Evolutionary conservation across 2,888 invertebrate species (phyloP).

Genomic region (Argyresthia albistria): DNA sequence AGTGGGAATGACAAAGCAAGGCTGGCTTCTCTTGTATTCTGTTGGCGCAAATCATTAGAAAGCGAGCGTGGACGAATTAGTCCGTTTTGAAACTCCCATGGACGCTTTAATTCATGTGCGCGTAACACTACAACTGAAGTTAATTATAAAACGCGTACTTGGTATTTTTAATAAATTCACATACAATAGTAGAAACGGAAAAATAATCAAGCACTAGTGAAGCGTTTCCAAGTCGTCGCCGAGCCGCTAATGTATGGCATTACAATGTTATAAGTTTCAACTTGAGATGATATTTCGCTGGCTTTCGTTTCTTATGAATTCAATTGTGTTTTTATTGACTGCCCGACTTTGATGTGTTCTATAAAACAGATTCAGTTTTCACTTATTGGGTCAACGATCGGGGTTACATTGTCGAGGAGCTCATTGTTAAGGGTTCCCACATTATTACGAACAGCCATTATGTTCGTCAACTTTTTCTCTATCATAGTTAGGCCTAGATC

Average conservation of each 20-base stretch:
- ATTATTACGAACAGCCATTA: not conserved
- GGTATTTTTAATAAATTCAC: not conserved
- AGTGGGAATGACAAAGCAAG: conserved; percentile 36
- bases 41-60: conserved; percentile 38
- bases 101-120: not conserved
- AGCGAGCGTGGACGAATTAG: conserved; percentile 28
- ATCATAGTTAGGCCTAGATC: not conserved
- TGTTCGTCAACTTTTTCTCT: not conserved
- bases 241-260: conserved; percentile 31
- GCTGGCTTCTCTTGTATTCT: conserved; percentile 32
- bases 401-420: not conserved
- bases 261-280: conserved; percentile 14
- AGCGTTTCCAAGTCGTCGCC: conserved; percentile 45
- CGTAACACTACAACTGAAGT: too few species aligned
- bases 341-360: not conserved
- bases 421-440: conserved; percentile 1
- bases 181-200: conserved; percentile 27
- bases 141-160: not conserved
- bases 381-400: conserved; percentile 32
- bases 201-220: conserved; percentile 48
- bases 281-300: conserved; percentile 25
- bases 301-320: conserved; percentile 45
- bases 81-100: not conserved
- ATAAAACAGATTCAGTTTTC: conserved; percentile 21
- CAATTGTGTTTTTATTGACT: not conserved